phyloP scores from a whole-genome alignment of 2,113 vertebrate species.

The Notarius quadriscutis region DNA sequence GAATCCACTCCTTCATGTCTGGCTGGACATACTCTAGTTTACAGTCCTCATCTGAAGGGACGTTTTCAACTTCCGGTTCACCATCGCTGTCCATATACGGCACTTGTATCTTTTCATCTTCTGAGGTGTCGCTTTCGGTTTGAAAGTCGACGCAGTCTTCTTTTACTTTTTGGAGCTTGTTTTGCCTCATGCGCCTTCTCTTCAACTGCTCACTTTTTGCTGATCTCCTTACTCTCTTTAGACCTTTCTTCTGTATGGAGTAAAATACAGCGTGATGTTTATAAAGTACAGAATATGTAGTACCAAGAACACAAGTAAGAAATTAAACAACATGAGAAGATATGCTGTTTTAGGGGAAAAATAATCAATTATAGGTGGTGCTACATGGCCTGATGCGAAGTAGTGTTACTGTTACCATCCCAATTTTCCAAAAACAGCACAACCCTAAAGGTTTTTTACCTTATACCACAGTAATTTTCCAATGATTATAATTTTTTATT shows the following conservation, averaged over 20 bases:
- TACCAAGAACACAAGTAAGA: not conserved
- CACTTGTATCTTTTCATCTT: slow-evolving; percentile 43
- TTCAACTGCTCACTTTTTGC: not conserved
- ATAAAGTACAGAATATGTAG: not conserved
- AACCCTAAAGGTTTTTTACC: not conserved
- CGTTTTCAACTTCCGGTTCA: slow-evolving; percentile 32
- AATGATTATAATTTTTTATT: not conserved
- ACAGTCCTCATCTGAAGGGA: slow-evolving; percentile 8
- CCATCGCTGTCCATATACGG: slow-evolving; percentile 61
- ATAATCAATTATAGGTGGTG: not conserved
- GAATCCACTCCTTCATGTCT: slow-evolving; percentile 78
- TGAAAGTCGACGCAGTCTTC: not conserved
- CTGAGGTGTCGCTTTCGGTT: not conserved
- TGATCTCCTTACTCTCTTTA: not conserved
- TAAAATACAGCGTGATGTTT: not conserved
- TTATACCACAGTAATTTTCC: not conserved
- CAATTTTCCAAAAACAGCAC: not conserved
- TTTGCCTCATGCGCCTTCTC: slow-evolving; percentile 23
- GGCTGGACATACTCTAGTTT: slow-evolving; percentile 53
- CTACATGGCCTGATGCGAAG: not conserved
- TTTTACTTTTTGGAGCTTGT: not conserved
- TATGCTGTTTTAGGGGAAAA: not conserved
- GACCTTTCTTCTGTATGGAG: not conserved
- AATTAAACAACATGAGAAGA: not conserved
- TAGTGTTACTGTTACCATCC: not conserved